A percentile compares a stretch with the other conserved stretches of the same genome.
Conservation (phyloP, 2,888 invertebrate genomes). For the Periphyllus acericola region DNA sequence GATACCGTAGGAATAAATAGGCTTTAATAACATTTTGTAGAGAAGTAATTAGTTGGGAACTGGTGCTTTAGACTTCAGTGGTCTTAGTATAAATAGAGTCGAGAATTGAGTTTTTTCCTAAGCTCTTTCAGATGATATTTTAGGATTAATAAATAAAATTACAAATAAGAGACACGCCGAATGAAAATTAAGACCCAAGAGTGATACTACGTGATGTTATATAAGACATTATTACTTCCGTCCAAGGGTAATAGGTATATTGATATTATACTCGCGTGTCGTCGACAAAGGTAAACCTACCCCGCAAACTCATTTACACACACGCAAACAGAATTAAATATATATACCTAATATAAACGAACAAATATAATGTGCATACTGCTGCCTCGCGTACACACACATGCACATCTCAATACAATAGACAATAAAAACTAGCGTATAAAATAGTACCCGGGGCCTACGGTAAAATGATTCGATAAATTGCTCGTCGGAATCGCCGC, state of each 20-base stretch:
- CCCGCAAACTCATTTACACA: not conserved
- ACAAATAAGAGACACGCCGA: too few species aligned
- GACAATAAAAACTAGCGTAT: conserved; percentile 31
- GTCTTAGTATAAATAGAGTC: too few species aligned
- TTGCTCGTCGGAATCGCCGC: conserved; percentile 26
- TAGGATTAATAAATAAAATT: too few species aligned
- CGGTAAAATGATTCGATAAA: conserved; percentile 37
- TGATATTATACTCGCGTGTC: conserved; percentile 6
- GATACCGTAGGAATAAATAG: too few species aligned
- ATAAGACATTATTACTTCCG: not conserved
- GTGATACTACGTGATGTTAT: not conserved
- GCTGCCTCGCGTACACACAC: not conserved
- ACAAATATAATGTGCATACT: not conserved
- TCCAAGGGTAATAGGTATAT: not conserved
- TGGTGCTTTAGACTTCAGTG: too few species aligned
- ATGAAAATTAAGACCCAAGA: too few species aligned
- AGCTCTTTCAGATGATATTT: too few species aligned
- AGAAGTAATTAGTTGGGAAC: too few species aligned
- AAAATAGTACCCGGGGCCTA: conserved; percentile 5
- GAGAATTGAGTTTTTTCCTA: too few species aligned
- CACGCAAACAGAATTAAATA: not conserved
- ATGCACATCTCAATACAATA: conserved; percentile 7
- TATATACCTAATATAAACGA: not conserved
- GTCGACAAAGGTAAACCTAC: not conserved
- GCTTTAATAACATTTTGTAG: too few species aligned